A percentile compares a stretch with the other conserved stretches of the same genome.
Conservation (phyloP, 2,797 vertebrate genomes). For the Sciurus vulgaris region DNA sequence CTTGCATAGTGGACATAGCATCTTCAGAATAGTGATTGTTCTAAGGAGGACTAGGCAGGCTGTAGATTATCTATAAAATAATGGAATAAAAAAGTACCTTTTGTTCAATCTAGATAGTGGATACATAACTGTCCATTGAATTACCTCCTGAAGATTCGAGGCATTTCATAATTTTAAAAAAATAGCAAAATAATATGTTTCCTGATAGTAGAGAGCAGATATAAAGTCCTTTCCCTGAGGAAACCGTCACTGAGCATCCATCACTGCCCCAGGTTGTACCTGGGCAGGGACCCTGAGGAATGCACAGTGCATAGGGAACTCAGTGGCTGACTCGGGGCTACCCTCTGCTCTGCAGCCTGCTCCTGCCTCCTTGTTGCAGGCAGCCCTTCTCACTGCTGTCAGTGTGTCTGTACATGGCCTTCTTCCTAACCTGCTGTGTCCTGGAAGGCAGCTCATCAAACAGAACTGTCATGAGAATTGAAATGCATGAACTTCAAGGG, state of each 20-base stretch:
- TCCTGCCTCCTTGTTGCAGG: background rate
- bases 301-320: too few species aligned
- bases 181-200: background rate
- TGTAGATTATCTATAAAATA: background rate
- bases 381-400: background rate
- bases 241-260: fast-evolving
- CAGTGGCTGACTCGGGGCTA: fast-evolving
- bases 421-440: background rate
- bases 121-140: background rate
- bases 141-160: background rate
- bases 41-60: background rate
- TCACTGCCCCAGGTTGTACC: too few species aligned
- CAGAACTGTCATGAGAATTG: background rate
- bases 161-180: background rate
- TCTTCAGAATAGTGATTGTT: background rate
- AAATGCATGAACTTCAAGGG: background rate
- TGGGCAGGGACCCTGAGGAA: fast-evolving
- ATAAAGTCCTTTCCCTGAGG: background rate
- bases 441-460: background rate
- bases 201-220: background rate
- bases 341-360: background rate
- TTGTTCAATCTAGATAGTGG: background rate
- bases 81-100: background rate
- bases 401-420: background rate
- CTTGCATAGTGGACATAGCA: background rate